Percentiles rank a stretch among this genome's conserved stretches.
phyloP scores from a whole-genome alignment of 2,113 vertebrate genomes.

The Chamaetylas fuelleborni region DNA sequence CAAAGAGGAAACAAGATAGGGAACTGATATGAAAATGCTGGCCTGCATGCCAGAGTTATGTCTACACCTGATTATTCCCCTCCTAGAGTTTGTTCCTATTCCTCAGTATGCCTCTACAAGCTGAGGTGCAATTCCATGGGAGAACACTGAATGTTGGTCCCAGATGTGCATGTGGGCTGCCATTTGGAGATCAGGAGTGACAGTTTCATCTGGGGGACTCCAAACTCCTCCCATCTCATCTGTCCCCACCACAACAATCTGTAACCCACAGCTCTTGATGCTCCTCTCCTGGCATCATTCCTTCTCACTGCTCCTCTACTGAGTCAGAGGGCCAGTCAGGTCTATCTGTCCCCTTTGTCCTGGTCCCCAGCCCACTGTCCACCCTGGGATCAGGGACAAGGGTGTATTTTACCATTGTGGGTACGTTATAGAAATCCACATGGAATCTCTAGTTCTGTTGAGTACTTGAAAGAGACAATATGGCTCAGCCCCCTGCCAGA shows the following conservation, averaged over 20 bases:
- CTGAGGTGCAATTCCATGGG: rapidly evolving
- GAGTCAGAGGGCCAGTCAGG: not conserved
- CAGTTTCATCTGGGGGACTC: not conserved
- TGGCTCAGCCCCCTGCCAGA: not conserved
- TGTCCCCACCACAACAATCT: rapidly evolving
- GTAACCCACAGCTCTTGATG: not conserved
- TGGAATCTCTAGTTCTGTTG: not conserved
- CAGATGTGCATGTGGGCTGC: not conserved
- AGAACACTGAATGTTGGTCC: not conserved
- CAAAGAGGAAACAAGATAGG: not conserved
- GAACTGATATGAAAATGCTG: not conserved
- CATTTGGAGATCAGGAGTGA: not conserved
- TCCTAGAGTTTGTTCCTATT: not conserved
- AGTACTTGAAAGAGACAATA: not conserved
- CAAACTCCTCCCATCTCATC: not conserved
- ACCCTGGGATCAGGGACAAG: not conserved
- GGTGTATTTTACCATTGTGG: not conserved
- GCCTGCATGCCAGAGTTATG: not conserved
- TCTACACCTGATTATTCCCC: not conserved
- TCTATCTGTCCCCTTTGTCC: not conserved
- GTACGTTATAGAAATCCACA: not conserved
- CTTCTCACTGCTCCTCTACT: not conserved
- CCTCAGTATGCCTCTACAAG: not conserved
- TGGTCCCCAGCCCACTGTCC: not conserved
- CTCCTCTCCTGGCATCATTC: not conserved